Base-by-base conservation (phyloP, 2,113 vertebrate species). In the Amphilophus citrinellus region DNA sequence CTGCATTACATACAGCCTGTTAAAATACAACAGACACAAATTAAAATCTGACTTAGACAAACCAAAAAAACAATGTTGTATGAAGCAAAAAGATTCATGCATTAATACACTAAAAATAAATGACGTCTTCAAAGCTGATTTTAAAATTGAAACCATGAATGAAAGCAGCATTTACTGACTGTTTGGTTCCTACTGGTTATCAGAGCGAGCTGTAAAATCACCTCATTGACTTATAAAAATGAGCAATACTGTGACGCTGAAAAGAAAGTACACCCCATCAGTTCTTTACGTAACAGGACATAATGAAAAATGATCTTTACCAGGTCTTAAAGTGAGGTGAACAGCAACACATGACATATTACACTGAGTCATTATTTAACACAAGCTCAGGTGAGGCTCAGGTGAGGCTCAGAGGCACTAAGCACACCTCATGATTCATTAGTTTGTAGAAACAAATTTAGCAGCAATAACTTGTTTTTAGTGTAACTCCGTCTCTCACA, bases 351-450 rank as follows among this genome's bases (percentile, higher is more conserved):
- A 42, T 66, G 39, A 27, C 0, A 66, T 24, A 37, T 42, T 42
- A 24, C 62, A 15, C 62, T 65, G 62, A 42, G 9, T 42, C 39
- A 42, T 7, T 37, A 37, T 37, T 37, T 37, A 7, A 37, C 35
- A 37, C 7, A 39, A 39, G 9, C 37, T 11, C 10, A 42, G 39
- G 35, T 1, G 0, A 65, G 5, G 17, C 39, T 17, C 39, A 6
- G 63, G 30, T 30, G 30, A 68, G 17, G 39, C 39, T 47, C 17
- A 27, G 7, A 10, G 42, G 42, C 44, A 17, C 24, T 24, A 44
- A 44, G n/a, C 9, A 27, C 0, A 1, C 39, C 39, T 44, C 39
- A 0, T 27, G 14, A 0, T 44, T 66, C 24, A 0, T 13, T 14
- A 68, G 39, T 14, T 44, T 68, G 39, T 27, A 68, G 63, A 47